Percentiles rank a stretch among this genome's conserved stretches.
Evolutionary conservation across 1,140 invertebrate genomes (phyloP).

Genomic region (Pectinophora gossypiella): DNA sequence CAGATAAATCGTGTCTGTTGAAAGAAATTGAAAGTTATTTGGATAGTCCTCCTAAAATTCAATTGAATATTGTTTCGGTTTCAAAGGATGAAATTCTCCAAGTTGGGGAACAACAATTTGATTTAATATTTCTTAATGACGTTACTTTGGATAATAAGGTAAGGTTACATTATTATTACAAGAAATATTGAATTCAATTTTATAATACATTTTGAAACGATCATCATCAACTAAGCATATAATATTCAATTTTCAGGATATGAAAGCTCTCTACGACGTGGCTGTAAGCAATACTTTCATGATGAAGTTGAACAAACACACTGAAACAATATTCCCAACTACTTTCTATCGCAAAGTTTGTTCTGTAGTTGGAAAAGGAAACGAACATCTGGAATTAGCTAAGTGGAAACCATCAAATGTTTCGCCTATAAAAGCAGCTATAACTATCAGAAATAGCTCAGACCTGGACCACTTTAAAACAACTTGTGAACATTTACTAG

Average conservation of each 20-base stretch:
- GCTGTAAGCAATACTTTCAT: neutral
- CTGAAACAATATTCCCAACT: neutral
- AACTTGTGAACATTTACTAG: neutral
- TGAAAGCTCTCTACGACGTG: neutral
- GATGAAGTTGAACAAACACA: neutral
- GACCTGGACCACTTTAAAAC: neutral
- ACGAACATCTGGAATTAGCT: constrained; percentile 7
- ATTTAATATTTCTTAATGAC: neutral
- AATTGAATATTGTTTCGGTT: neutral
- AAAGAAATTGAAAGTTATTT: neutral
- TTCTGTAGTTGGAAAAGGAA: neutral
- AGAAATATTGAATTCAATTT: neutral
- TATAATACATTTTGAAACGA: neutral
- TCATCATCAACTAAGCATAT: neutral
- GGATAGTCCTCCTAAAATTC: neutral
- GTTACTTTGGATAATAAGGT: neutral
- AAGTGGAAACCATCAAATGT: constrained; percentile 15
- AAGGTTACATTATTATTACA: too few relatives aligned
- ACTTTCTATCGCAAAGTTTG: neutral
- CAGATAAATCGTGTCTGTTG: neutral
- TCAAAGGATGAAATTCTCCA: neutral
- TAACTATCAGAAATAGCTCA: constrained; percentile 2
- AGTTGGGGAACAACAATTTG: neutral
- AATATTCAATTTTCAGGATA: neutral
- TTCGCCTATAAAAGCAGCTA: neutral